These are phyloP conservation scores for Cephalophus harveyi DNA, from an alignment of 2,113 vertebrate species.

Conservation along the genomic window DNA sequence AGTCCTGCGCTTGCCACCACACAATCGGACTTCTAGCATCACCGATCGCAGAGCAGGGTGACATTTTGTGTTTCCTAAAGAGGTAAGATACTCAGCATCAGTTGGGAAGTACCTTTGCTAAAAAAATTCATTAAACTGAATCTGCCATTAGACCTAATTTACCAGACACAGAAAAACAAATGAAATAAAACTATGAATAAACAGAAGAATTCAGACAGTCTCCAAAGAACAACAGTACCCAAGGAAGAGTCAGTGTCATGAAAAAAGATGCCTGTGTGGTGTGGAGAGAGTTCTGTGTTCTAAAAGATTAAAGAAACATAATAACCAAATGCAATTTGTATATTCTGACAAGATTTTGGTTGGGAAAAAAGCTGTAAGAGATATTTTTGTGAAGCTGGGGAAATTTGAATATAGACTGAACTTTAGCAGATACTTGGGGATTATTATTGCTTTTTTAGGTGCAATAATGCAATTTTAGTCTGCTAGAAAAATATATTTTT, in stretches of 20 bases:
- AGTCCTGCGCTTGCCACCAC: background rate
- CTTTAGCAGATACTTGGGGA: background rate
- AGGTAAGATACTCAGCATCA: background rate
- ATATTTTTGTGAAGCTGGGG: background rate
- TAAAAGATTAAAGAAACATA: background rate
- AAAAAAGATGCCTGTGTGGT: background rate
- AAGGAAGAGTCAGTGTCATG: background rate
- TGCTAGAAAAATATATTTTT: background rate
- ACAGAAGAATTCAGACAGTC: background rate
- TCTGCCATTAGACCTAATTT: background rate
- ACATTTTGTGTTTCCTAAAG: background rate
- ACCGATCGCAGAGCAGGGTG: background rate
- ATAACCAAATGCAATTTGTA: background rate
- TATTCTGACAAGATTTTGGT: background rate
- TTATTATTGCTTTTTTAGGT: background rate
- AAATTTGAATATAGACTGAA: background rate
- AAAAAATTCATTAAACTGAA: background rate
- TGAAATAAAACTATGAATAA: background rate
- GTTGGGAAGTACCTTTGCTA: background rate
- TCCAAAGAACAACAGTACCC: background rate
- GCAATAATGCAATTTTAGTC: background rate
- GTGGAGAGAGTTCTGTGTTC: background rate
- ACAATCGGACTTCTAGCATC: background rate
- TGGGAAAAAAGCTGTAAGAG: background rate
- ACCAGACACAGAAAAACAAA: background rate